Percentiles rank a stretch among this genome's conserved stretches.
Conservation (phyloP, 2,797 vertebrate species). For the Prunella strophiata region DNA sequence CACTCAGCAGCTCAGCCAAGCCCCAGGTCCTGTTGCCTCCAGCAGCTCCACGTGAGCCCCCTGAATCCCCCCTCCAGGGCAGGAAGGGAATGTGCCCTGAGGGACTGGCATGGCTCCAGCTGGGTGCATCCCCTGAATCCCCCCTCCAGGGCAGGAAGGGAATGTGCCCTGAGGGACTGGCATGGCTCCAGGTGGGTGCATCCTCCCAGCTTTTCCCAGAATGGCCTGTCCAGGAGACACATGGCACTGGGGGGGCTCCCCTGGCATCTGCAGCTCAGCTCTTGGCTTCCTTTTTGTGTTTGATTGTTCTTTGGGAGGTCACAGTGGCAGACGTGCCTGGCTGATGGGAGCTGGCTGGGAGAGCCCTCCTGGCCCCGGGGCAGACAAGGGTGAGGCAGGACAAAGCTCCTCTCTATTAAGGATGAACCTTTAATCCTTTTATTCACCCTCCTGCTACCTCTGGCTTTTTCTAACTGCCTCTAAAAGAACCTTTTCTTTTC, state of each 20-base stretch:
- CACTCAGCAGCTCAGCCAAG: not conserved
- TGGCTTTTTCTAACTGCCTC: not conserved
- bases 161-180: accelerated
- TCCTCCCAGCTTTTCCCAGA: not conserved
- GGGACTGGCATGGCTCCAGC: too few species aligned
- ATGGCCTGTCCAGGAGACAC: not conserved
- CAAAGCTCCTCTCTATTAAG: not conserved
- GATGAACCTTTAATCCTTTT: constrained; percentile 5
- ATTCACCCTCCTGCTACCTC: not conserved
- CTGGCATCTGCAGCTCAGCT: constrained; percentile 3
- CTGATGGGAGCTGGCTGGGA: not conserved
- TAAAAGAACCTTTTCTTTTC: not conserved
- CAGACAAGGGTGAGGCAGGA: not conserved
- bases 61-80: too few species aligned
- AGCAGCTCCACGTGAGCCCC: not conserved
- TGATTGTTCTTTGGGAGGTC: not conserved
- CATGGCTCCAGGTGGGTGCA: not conserved
- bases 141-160: not conserved
- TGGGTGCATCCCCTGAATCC: not conserved
- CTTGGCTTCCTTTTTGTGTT: not conserved
- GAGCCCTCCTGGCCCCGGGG: not conserved
- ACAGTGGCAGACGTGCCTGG: not conserved
- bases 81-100: too few species aligned
- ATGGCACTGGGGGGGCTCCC: not conserved
- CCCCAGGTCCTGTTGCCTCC: not conserved